Evolutionary conservation across 2,113 vertebrate genomes (phyloP).

Genomic region (Cebidichthys violaceus): DNA sequence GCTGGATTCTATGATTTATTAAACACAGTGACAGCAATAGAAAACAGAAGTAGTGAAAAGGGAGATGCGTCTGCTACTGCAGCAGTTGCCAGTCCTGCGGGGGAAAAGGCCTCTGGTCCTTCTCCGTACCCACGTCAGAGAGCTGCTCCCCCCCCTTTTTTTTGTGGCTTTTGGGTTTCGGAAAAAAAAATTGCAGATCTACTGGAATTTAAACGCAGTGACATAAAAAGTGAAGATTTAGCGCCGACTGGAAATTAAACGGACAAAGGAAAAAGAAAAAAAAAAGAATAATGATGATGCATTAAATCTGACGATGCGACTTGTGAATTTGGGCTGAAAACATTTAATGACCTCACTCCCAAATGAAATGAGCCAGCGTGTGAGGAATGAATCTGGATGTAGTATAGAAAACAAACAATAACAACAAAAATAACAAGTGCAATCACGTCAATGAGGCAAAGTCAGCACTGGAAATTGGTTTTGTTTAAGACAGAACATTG

Average conservation of each 20-base stretch:
- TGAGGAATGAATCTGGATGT: conserved; percentile 4
- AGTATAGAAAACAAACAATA: conserved; percentile 32
- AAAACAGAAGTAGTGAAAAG: conserved; percentile 12
- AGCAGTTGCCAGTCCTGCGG: conserved; percentile 31
- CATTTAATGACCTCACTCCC: conserved; percentile 4
- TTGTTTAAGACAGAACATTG: neutral
- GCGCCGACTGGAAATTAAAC: conserved; percentile 26
- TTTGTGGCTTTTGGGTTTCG: conserved; percentile 61
- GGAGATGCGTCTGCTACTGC: conserved; percentile 11
- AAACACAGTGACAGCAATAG: neutral
- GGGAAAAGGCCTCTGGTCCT: conserved; percentile 28
- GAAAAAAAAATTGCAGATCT: conserved; percentile 62
- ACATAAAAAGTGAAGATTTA: conserved; percentile 31
- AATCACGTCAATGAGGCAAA: neutral
- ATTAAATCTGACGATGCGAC: conserved; percentile 17
- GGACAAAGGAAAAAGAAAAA: conserved; percentile 30
- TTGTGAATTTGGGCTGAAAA: conserved; percentile 3
- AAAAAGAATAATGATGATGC: conserved; percentile 8
- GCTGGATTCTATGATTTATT: conserved; percentile 15
- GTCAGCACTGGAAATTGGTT: neutral
- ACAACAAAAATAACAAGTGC: neutral
- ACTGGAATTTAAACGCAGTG: conserved; percentile 39
- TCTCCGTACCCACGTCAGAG: conserved; percentile 3
- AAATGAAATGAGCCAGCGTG: conserved; percentile 11
- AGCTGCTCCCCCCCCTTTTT: neutral